Evolutionary conservation across 2,113 vertebrate genomes (phyloP), one percentile per base, ranked within the genome.

Genomic region (Hypomesus transpacificus): DNA sequence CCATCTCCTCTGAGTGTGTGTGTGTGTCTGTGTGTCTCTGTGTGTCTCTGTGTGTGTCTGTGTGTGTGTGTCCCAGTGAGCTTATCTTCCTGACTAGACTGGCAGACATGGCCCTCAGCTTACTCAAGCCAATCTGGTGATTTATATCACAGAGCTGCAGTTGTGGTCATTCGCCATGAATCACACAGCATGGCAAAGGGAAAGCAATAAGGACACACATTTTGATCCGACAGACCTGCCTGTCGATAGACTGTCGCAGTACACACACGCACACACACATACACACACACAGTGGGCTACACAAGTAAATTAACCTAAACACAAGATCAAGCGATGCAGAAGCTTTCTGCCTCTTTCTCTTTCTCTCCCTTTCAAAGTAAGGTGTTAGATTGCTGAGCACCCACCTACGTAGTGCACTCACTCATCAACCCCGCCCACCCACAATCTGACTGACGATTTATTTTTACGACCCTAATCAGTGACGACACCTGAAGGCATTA

Each of bases 401-500:
- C 6, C 26, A 51, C 20, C 61, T 46, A 46, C 31, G 7, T 5
- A 34, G 31, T 6, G 31, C 39, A 13, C 39, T 46, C 9, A 9
- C 39, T 46, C 39, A 46, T 9, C 39, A 46, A 13, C 39, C 39
- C 39, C 39, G 2, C 8, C 39, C 39, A 9, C 39, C 39, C 31
- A 7, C 31, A 34, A 34, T 34, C 31, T 34, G 75, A 78, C 63
- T 63, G 61, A 34, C 18, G 74, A 73, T 81, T 81, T 84, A 69
- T 75, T 83, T 87, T 85, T 87, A 87, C 73, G 70, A 77, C 77
- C 68, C 78, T 75, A 82, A 88, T 85, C 84, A 82, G 78, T 80
- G 77, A 84, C 71, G 66, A 78, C 79, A 86, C 78, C 73, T 82
- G 61, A 83, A 82, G 76, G 80, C 79, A 85, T 86, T 87, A 84